Base-by-base conservation (phyloP, 2,797 vertebrate genomes). In the Coilia nasus region DNA sequence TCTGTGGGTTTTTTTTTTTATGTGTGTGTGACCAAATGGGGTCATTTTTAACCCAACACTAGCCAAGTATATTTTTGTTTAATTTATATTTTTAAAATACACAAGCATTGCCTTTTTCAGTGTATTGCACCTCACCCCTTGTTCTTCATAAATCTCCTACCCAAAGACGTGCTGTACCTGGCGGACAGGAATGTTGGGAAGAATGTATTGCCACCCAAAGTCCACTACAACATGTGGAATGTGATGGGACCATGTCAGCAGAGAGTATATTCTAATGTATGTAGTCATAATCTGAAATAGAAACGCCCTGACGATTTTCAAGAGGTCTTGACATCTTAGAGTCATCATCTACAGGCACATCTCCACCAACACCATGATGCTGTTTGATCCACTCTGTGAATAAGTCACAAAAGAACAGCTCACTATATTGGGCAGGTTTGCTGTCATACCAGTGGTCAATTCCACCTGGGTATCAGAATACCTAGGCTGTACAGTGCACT, bases 151-250 rank as follows among this genome's bases (percentile, higher is more conserved):
- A 14, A 54, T 14, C 50, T 54, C 50, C 50, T 10, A 54, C 50
- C 50, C 7, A 54, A 54, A 54, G 50, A 54, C 9, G 50, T 54
- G 31, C 35, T 78, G 67, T 21, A 19, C 31, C 5, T 35, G 17
- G 7, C 15, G 41, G 71, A 78, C 6, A 0, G 35, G 71, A 12
- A 2, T 31, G 31, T 35, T 44, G 71, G 41, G 71, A 44, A 71
- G 28, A 31, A 17, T 71, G 28, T 28, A 71, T 15, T 71, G 15
- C 67, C 25, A 35, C 31, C 31, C 67, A 71, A 35, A 71, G 67
- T 31, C 67, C 67, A 31, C 62, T 35, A 78, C 71, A 78, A 10
- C 71, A 78, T 78, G 71, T 78, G 71, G 31, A 78, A 78, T 78
- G 35, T 78, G 35, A 2, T 21, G 31, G 1, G 6, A 9, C 17